These are phyloP conservation scores for Ia io DNA, from an alignment of 2,113 vertebrate species.

Conservation along the genomic window DNA sequence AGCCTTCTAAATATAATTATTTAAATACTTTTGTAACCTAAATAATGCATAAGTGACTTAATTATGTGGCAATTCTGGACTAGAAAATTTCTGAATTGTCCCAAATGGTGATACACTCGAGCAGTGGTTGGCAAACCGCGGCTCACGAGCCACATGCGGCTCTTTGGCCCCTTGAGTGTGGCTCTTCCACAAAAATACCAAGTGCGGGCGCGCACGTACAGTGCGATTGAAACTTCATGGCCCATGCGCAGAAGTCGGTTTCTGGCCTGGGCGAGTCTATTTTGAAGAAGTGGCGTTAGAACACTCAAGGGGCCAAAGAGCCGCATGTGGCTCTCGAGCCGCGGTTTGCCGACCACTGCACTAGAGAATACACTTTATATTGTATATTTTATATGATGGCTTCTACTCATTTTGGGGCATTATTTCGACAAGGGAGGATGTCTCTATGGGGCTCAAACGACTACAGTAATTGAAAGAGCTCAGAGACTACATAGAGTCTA, in stretches of 20 bases:
- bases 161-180: too few relatives aligned
- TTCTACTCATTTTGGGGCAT: neutral
- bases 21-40: slow-evolving; percentile 20
- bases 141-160: too few relatives aligned
- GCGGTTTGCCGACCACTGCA: neutral
- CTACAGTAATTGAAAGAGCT: neutral
- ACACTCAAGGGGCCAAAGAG: too few relatives aligned
- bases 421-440: neutral
- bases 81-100: neutral
- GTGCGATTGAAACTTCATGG: too few relatives aligned
- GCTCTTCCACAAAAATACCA: too few relatives aligned
- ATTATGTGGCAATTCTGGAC: neutral
- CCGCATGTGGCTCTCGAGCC: too few relatives aligned
- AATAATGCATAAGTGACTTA: neutral
- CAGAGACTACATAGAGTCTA: neutral
- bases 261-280: too few relatives aligned
- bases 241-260: too few relatives aligned
- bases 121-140: too few relatives aligned
- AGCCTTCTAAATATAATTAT: slow-evolving; percentile 24
- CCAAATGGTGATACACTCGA: neutral
- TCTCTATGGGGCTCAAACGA: neutral
- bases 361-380: neutral
- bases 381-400: neutral
- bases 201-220: too few relatives aligned
- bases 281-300: too few relatives aligned